A percentile compares a stretch with the other conserved stretches of the same genome.
phyloP scores from a whole-genome alignment of 2,113 vertebrate species.

The Muntiacus muntjak region DNA sequence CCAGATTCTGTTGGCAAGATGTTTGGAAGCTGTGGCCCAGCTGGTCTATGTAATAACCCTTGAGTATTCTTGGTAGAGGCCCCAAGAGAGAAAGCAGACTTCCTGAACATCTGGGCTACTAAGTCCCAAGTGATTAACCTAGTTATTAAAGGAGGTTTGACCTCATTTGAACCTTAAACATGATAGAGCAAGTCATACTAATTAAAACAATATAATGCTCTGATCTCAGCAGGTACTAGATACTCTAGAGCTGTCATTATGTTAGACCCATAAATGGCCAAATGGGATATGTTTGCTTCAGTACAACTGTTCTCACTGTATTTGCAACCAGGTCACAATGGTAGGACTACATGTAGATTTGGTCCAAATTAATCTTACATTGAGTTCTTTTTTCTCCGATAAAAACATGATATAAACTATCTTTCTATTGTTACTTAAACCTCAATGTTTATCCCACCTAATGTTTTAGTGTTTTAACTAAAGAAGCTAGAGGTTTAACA shows the following conservation, averaged over 20 bases:
- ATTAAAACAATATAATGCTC: neutral
- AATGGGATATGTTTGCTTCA: neutral
- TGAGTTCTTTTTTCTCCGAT: neutral
- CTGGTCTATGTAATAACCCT: neutral
- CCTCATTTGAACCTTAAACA: constrained; percentile 1
- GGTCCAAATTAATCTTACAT: neutral
- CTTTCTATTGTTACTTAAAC: neutral
- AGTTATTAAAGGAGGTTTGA: neutral
- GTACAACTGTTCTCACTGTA: neutral
- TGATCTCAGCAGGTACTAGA: neutral
- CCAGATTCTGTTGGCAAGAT: neutral
- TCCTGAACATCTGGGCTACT: neutral
- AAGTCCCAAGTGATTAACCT: neutral
- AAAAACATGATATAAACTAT: neutral
- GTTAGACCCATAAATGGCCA: neutral
- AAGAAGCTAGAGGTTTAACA: neutral
- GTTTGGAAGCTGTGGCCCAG: neutral
- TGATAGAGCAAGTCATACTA: neutral
- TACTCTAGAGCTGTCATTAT: neutral
- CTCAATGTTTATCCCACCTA: neutral
- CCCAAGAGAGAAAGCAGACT: neutral
- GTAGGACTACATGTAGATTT: neutral
- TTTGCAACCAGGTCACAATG: neutral
- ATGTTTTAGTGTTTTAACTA: neutral
- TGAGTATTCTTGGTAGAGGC: neutral